Evolutionary conservation across 1,140 invertebrate species (phyloP).

Genomic region (Saxidomus purpurata): DNA sequence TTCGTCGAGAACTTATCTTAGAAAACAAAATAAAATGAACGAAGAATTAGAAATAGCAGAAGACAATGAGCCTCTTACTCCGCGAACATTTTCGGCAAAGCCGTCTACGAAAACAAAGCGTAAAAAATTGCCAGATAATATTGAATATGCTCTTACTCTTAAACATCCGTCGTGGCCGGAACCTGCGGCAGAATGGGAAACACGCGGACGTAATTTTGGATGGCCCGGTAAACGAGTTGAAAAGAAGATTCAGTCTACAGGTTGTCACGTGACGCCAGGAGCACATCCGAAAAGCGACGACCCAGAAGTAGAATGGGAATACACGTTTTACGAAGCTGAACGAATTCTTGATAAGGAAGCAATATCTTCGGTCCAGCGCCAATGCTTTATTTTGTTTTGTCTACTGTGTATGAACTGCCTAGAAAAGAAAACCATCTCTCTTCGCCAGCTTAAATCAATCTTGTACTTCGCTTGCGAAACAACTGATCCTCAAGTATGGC

Average conservation of each 20-base stretch:
- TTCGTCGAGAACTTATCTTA: constrained; percentile 54
- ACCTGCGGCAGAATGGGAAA: constrained; percentile 47
- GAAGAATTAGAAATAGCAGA: constrained; percentile 47
- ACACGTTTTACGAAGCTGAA: constrained; percentile 60
- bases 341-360: constrained; percentile 52
- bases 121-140: constrained; percentile 56
- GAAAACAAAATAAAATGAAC: constrained; percentile 40
- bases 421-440: constrained; percentile 24
- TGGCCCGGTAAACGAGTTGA: constrained; percentile 63
- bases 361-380: constrained; percentile 49
- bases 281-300: constrained; percentile 53
- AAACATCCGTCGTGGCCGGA: constrained; percentile 59
- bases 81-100: constrained; percentile 32
- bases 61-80: constrained; percentile 45
- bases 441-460: constrained; percentile 53
- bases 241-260: constrained; percentile 45
- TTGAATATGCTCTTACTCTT: constrained; percentile 57
- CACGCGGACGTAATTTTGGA: constrained; percentile 38
- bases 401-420: constrained; percentile 46
- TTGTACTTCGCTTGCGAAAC: constrained; percentile 62
- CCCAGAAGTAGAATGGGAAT: constrained; percentile 64
- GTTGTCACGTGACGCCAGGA: constrained; percentile 65
- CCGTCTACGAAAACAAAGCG: constrained; percentile 38
- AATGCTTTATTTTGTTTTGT: constrained; percentile 64
- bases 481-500: constrained; percentile 48